These are phyloP conservation scores for Caenorhabditis inopinata DNA, from an alignment of 1,140 invertebrate species.

Conservation along the genomic window DNA sequence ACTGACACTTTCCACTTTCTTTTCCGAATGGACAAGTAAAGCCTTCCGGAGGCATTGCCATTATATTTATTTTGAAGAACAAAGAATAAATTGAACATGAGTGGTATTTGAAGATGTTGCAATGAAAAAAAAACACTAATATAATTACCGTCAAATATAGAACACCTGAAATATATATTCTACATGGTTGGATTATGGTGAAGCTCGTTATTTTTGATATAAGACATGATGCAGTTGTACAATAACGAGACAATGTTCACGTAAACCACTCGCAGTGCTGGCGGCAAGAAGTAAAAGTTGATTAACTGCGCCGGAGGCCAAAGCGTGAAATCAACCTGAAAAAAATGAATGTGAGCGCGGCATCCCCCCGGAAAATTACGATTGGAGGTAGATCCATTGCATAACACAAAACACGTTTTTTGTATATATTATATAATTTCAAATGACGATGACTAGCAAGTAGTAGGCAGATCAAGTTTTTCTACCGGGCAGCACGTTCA, in stretches of 20 bases:
- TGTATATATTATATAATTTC: not conserved
- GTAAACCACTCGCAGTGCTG: slow-evolving; percentile 29
- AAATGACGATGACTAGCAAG: not conserved
- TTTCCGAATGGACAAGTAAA: not conserved
- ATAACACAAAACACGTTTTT: slow-evolving; percentile 26
- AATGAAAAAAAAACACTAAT: not conserved
- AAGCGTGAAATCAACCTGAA: slow-evolving; percentile 37
- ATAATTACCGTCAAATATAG: not conserved
- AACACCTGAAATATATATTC: not conserved
- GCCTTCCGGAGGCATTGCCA: not conserved
- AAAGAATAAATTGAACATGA: not conserved
- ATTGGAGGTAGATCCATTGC: slow-evolving; percentile 9
- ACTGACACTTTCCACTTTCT: not conserved
- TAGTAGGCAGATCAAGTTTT: slow-evolving; percentile 29
- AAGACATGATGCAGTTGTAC: slow-evolving; percentile 42
- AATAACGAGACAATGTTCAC: slow-evolving; percentile 38
- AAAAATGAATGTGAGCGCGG: not conserved
- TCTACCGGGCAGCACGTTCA: too few relatives aligned
- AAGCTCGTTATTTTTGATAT: slow-evolving; percentile 40
- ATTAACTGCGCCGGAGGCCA: slow-evolving; percentile 38
- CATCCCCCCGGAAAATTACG: slow-evolving; percentile 2
- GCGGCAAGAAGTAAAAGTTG: slow-evolving; percentile 41
- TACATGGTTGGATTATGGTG: not conserved
- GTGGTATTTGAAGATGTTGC: not conserved
- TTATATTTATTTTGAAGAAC: not conserved